Evolutionary conservation across 2,888 invertebrate genomes (phyloP), one percentile per base, ranked within the genome.

Genomic region (Drosophila rellima): DNA sequence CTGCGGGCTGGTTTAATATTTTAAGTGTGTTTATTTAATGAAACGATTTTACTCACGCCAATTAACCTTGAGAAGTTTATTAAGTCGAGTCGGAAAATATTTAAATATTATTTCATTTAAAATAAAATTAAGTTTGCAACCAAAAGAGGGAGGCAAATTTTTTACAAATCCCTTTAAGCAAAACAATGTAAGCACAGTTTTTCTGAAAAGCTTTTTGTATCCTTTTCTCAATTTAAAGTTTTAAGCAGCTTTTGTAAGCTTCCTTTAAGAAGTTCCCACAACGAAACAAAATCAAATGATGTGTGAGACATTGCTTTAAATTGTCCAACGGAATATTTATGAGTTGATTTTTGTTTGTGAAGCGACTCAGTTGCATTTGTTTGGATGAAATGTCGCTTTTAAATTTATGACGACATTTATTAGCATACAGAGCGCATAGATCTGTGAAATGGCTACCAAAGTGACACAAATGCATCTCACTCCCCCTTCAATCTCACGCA

Each of bases 381-480:
- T 82, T 70, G 65, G 48, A 52, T 71, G 79, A 75, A 65, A 81
- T 87, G 80, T 75, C 69, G 70, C 56, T 13, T 59, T 62, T 15
- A 74, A 85, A 90, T 90, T 90, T 90, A 91, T 90, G 89, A 70
- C 74, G 90, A 90, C 91, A 82, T 91, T 90, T 90, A 91, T 90
- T 85, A 79, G 83, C 89, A 86, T 63, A 62, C 66, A 69, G 68
- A 80, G 74, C 69, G 73, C 82, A 86, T 89, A 82, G 85, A 90
- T 85, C 90, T 88, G 59, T 70, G 71, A 66, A 82, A 82, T 72
- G 74, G 59, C 75, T 68, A 70, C 61, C 75, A 69, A 61, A 79
- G 67, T 83, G 86, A 83, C 82, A 83, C 72, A 80, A 85, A 86
- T 83, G 77, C 74, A 72, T 39, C 26, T 47, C 50, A 18, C 20